These are phyloP conservation scores for Onychomys torridus DNA, from an alignment of 2,797 vertebrate species.

Conservation along the genomic window DNA sequence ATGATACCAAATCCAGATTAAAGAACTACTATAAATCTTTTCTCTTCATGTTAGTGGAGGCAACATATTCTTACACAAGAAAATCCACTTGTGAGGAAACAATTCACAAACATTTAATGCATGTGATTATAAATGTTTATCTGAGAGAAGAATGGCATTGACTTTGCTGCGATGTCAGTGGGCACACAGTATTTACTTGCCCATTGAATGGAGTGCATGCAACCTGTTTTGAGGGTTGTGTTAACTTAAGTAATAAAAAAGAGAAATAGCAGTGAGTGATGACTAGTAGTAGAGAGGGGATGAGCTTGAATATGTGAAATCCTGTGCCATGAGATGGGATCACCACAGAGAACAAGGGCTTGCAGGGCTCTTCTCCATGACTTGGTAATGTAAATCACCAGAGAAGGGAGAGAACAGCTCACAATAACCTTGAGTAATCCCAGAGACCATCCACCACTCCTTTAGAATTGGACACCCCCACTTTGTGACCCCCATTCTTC, in stretches of 20 bases:
- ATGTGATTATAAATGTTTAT: no score
- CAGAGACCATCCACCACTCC: not conserved
- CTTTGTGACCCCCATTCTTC: no score
- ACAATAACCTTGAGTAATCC: not conserved
- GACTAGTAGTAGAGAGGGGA: not conserved
- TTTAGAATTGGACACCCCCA: not conserved
- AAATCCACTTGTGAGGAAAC: not conserved
- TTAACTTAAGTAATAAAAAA: no score
- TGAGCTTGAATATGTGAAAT: not conserved
- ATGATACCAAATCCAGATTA: no score
- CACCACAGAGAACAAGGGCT: not conserved
- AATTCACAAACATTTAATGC: not conserved
- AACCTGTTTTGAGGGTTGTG: no score
- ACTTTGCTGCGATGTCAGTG: no score
- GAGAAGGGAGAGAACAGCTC: no score
- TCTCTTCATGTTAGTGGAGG: no score
- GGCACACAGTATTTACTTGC: no score
- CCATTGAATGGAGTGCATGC: no score
- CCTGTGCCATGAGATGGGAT: not conserved
- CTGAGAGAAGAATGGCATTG: no score
- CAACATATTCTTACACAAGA: not conserved
- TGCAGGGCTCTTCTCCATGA: not conserved
- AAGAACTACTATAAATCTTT: no score
- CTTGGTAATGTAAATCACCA: not conserved
- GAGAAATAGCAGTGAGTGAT: not conserved